phyloP scores from a whole-genome alignment of 2,113 vertebrate genomes.

The Aspiorhynchus laticeps region DNA sequence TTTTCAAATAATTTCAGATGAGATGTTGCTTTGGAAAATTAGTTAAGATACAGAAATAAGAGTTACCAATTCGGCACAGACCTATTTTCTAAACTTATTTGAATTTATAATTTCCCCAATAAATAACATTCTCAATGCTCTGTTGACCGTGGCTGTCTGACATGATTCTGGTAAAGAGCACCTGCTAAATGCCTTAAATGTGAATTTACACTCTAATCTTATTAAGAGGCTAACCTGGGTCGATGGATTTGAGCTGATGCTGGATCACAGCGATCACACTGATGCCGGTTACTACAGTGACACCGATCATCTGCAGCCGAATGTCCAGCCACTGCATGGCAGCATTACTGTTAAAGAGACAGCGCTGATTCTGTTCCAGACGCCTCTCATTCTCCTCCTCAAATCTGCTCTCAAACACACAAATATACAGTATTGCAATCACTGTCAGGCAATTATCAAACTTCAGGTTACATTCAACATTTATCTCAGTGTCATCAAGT shows the following conservation, averaged over 20 bases:
- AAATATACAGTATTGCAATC: not conserved
- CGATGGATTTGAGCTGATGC: slow-evolving; percentile 80
- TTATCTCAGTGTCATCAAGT: not conserved
- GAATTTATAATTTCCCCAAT: not conserved
- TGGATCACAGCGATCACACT: slow-evolving; percentile 85
- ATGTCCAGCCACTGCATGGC: slow-evolving; percentile 93
- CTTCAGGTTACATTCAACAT: not conserved
- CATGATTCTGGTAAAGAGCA: not conserved
- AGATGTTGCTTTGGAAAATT: not conserved
- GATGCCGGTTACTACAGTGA: slow-evolving; percentile 83
- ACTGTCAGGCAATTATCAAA: not conserved
- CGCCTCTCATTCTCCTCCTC: slow-evolving; percentile 81
- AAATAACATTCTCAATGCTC: not conserved
- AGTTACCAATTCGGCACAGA: too few relatives aligned
- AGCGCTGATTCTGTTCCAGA: slow-evolving; percentile 91
- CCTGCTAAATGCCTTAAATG: not conserved
- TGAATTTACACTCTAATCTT: not conserved
- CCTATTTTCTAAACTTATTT: too few relatives aligned
- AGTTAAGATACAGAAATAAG: not conserved
- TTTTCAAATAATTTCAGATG: not conserved
- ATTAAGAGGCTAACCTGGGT: slow-evolving; percentile 80
- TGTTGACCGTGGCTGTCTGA: not conserved
- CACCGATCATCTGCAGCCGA: slow-evolving; percentile 93
- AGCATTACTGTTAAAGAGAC: slow-evolving; percentile 86
- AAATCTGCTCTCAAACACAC: slow-evolving; percentile 78